These are phyloP conservation scores for Carcharodon carcharias DNA, from an alignment of 2,797 vertebrate genomes.

Conservation along the genomic window DNA sequence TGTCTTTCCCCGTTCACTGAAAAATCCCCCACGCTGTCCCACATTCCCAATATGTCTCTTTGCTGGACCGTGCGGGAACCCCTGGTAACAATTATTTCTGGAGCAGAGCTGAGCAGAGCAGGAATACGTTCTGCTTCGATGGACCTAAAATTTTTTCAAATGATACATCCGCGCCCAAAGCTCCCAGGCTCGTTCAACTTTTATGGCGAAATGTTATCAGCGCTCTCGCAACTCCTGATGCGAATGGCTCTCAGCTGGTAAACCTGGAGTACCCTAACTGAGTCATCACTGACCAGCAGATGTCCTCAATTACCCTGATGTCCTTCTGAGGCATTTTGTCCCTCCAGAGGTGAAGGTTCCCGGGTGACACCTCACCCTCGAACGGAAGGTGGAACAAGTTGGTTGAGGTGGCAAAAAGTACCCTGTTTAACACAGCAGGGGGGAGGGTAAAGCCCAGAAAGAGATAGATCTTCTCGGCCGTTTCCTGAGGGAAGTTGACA, in stretches of 20 bases:
- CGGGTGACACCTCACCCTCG: constrained; percentile 84
- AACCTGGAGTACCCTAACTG: constrained; percentile 78
- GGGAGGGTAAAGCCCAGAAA: constrained; percentile 85
- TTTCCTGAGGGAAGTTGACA: constrained; percentile 76
- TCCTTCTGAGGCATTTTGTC: constrained; percentile 74
- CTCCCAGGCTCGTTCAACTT: background rate
- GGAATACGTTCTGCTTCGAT: background rate
- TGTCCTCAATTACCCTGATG: constrained; percentile 73
- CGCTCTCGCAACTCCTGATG: constrained; percentile 59
- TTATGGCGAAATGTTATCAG: no score
- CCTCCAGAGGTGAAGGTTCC: constrained; percentile 75
- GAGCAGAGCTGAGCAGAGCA: no score
- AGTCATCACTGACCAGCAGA: constrained; percentile 79
- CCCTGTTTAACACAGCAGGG: constrained; percentile 85
- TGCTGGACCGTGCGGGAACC: background rate
- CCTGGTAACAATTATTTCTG: background rate
- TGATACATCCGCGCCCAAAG: background rate
- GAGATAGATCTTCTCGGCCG: constrained; percentile 71
- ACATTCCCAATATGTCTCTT: background rate
- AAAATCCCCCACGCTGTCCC: background rate
- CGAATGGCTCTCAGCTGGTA: constrained; percentile 69
- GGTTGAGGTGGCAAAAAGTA: constrained; percentile 89
- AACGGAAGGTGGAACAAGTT: constrained; percentile 88
- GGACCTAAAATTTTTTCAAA: background rate
- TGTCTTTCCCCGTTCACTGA: no score